Percentiles rank a stretch among this genome's conserved stretches.
These are phyloP conservation scores for Lasioglossum albipes DNA, from an alignment of 1,140 invertebrate species.

Conservation along the genomic window DNA sequence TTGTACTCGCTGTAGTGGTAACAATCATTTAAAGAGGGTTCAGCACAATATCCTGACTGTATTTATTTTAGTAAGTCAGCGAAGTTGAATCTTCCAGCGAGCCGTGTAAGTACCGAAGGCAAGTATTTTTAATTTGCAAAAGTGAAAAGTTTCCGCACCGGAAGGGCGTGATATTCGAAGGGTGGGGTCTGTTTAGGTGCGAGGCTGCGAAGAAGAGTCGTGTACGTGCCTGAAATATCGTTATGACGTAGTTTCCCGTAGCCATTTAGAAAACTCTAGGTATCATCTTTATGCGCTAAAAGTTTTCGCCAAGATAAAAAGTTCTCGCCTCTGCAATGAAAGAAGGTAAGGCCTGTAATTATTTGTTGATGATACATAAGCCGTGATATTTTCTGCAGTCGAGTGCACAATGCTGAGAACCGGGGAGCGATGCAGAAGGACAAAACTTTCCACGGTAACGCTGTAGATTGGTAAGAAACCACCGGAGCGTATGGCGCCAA, in stretches of 20 bases:
- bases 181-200: slow-evolving; percentile 6
- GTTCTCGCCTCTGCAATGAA: slow-evolving; percentile 10
- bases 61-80: neutral
- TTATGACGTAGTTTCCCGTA: slow-evolving; percentile 50
- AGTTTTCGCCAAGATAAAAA: slow-evolving; percentile 51
- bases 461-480: slow-evolving; percentile 59
- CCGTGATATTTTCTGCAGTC: slow-evolving; percentile 42
- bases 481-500: slow-evolving; percentile 65
- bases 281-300: slow-evolving; percentile 45
- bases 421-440: neutral
- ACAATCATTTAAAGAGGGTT: too few relatives aligned
- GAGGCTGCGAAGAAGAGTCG: slow-evolving; percentile 12
- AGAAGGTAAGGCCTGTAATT: slow-evolving; percentile 48
- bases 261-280: slow-evolving; percentile 42
- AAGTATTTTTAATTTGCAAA: slow-evolving; percentile 16
- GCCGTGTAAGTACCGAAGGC: neutral
- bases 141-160: slow-evolving; percentile 15
- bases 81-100: neutral
- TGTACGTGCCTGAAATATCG: slow-evolving; percentile 51
- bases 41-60: too few relatives aligned
- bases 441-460: slow-evolving; percentile 48
- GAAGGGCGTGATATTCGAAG: neutral
- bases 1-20: too few relatives aligned
- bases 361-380: slow-evolving; percentile 54
- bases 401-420: slow-evolving; percentile 39